phyloP scores from a whole-genome alignment of 2,113 vertebrate species.

The Gymnogyps californianus region DNA sequence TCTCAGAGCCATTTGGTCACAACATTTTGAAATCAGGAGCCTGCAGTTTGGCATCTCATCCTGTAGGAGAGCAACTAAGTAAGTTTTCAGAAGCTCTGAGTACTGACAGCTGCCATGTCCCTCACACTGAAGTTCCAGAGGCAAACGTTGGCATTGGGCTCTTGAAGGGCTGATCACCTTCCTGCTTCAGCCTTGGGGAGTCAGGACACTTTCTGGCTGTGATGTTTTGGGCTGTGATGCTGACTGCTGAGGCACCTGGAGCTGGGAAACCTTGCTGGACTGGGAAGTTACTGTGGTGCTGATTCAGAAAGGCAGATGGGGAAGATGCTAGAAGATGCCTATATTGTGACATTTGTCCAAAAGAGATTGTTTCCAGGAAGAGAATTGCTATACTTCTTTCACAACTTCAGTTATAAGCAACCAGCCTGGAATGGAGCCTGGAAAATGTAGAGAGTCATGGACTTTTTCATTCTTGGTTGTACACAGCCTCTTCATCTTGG shows the following conservation, averaged over 20 bases:
- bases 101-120: neutral
- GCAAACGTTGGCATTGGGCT: neutral
- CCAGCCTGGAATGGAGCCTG: neutral
- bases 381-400: neutral
- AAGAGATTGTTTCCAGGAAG: neutral
- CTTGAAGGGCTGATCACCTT: neutral
- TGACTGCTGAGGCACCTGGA: neutral
- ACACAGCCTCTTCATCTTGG: neutral
- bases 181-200: neutral
- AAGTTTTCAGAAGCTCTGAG: neutral
- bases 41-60: neutral
- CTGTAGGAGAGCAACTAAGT: neutral
- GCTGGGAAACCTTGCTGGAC: neutral
- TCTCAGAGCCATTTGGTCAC: neutral
- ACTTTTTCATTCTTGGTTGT: neutral
- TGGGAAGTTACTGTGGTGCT: neutral
- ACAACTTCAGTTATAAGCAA: neutral
- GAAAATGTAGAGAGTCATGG: neutral
- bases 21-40: neutral
- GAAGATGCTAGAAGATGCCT: neutral
- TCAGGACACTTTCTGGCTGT: neutral
- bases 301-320: neutral
- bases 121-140: neutral
- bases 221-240: neutral
- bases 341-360: neutral